Base-by-base conservation (phyloP, 2,113 vertebrate species). In the Ciconia boyciana region DNA sequence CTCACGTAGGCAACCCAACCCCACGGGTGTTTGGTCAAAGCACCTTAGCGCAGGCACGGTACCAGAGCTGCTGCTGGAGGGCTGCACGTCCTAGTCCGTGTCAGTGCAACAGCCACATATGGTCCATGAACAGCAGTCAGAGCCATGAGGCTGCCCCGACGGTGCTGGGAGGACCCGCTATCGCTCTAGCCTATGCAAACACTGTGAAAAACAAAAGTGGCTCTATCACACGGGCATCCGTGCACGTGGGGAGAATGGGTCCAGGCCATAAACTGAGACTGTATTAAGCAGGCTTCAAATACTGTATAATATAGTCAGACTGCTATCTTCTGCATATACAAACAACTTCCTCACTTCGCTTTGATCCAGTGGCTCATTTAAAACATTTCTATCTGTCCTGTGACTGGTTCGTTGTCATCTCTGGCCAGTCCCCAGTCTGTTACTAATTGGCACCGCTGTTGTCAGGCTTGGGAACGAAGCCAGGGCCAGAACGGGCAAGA, bases 341-440 rank as follows among this genome's bases (percentile, higher is more conserved):
- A 82, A 74, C 20, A 41, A 58, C 71, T 74, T 18, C 80, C 62
- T 60, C 55, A 11, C 65, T 54, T 64, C 32, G 61, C 65, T 87
- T 68, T 66, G 44, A 84, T 77, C 58, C 82, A 51, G 43, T 34
- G 46, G 66, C 74, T 69, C 64, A 54, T 79, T 74, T 66, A 39
- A 83, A 92, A 80, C 54, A 54, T 58, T 91, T 74, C 93, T 91
- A 19, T 44, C 81, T 44, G 17, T 78, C 87, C 82, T 51, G 43
- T 52, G 87, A 43, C 74, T 24, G 71, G 39, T 68, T 93, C 8
- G 0, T 75, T 94, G 91, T 48, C 75, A 70, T 78, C 91, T 94
- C 93, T 86, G 84, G 89, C 58, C 96, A 60, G 89, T 89, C 87
- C 92, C 77, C 70, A 66, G 84, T 71, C 93, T 85, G 71, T 61